Evolutionary conservation across 1,140 invertebrate genomes (phyloP).

Genomic region (Calliopsis andreniformis): DNA sequence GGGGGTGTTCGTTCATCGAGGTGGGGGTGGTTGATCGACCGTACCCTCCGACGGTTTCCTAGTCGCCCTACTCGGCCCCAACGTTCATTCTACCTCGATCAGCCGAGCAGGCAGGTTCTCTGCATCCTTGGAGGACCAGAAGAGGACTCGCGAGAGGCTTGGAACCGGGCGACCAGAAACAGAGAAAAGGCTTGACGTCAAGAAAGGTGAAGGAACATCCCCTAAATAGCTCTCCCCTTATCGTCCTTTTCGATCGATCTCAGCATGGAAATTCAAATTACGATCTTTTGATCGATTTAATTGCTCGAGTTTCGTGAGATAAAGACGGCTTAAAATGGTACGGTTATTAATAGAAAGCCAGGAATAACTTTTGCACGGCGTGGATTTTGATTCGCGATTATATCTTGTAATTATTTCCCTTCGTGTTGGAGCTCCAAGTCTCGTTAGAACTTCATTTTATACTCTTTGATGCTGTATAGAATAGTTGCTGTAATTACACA

Average conservation of each 20-base stretch:
- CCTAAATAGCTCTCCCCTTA: neutral
- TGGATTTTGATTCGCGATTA: neutral
- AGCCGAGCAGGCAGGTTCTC: constrained; percentile 58
- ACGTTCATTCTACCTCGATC: constrained; percentile 69
- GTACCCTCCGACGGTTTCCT: constrained; percentile 65
- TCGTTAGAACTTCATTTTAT: too few relatives aligned
- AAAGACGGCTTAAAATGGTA: constrained; percentile 7
- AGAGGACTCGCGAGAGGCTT: constrained; percentile 6
- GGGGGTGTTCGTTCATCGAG: constrained; percentile 49
- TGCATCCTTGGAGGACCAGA: neutral
- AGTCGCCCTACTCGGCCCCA: constrained; percentile 60
- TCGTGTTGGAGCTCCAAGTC: too few relatives aligned
- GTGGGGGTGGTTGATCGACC: constrained; percentile 75
- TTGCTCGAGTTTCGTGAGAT: constrained; percentile 6
- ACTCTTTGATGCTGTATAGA: too few relatives aligned
- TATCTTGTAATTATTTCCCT: neutral
- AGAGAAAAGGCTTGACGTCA: neutral
- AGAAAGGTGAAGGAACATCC: constrained; percentile 40
- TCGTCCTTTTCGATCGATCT: neutral
- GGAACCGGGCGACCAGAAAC: neutral
- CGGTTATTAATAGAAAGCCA: constrained; percentile 11
- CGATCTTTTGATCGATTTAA: constrained; percentile 27
- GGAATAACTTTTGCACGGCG: neutral
- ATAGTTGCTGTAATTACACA: too few relatives aligned
- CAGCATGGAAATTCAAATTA: neutral